Percentiles rank a stretch among this genome's conserved stretches.
Evolutionary conservation across 2,113 vertebrate species (phyloP).

Genomic region (Saguinus imperator): DNA sequence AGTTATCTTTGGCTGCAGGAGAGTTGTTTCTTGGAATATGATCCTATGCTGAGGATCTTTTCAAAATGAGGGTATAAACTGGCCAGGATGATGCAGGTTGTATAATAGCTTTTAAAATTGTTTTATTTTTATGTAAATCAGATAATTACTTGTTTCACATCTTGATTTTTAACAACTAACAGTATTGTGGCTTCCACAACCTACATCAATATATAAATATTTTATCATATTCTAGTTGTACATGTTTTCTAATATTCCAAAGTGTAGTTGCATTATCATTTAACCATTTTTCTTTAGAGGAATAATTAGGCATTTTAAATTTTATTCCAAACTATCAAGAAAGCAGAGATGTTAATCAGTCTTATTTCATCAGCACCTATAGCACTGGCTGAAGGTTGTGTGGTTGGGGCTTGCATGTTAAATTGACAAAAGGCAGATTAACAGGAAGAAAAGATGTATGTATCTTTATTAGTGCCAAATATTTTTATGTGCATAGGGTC

Average conservation of each 20-base stretch:
- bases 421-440: background rate
- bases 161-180: background rate
- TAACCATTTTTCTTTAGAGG: background rate
- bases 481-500: background rate
- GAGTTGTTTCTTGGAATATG: background rate
- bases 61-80: background rate
- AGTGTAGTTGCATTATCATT: background rate
- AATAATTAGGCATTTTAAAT: background rate
- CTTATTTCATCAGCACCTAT: background rate
- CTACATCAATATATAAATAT: background rate
- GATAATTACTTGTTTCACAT: background rate
- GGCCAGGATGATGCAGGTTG: background rate
- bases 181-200: background rate
- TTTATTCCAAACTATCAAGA: background rate
- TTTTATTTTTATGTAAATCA: background rate
- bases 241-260: background rate
- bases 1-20: constrained; percentile 25
- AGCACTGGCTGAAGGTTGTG: background rate
- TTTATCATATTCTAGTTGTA: background rate
- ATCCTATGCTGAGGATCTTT: constrained; percentile 5
- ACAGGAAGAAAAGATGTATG: background rate
- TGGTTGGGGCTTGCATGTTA: background rate
- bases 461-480: background rate
- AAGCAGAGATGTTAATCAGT: background rate
- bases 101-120: background rate